Evolutionary conservation across 30 jellyfish, hydroid and myxozoan genomes (phyloP), one percentile per base, ranked within the genome.

Genomic region (Chrysaora quinquecirrha): DNA sequence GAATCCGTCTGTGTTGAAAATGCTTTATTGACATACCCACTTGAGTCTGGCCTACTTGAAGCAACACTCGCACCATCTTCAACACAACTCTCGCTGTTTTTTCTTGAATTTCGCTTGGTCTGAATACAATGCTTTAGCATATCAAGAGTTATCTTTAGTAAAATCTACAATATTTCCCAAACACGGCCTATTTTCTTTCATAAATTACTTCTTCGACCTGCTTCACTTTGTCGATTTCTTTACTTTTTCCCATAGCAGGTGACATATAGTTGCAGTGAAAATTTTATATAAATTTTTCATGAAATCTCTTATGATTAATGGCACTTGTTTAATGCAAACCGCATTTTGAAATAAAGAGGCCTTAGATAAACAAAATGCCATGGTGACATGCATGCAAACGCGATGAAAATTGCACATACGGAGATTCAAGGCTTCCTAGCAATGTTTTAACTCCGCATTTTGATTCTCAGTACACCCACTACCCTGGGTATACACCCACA

Each of bases 21-120:
- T 20, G 68, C 68, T 52, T 52, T 52, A 52, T 52, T 52, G 9
- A 52, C 68, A 52, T 52, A 20, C 19, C 68, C 68, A 4, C 81
- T 43, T 29, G 90, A 47, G 23, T 47, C 34, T n/a, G 64, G 56
- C 28, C 83, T 67, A 4, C 49, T 50, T 3, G 68, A 30, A 1
- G 47, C 60, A 0, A n/a, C 12, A 18, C 56, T 54, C 0, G 38
- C 20, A 19, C 11, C 60, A 1, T 47, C 84, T 9, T 10, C 19
- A 2, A 4, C 25, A 19, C 19, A 2, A 4, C 29, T 25, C 19
- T 19, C 29, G 68, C 24, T 52, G 2, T 9, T 19, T 52, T 4
- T 20, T 20, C 2, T 16, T 25, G 68, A 52, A 10, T 19, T 52
- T 52, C 68, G 68, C 19, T 52, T 52, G 27, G 25, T 19, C 25